These are phyloP conservation scores for Martes martes DNA, from an alignment of 2,113 vertebrate genomes.

Conservation along the genomic window DNA sequence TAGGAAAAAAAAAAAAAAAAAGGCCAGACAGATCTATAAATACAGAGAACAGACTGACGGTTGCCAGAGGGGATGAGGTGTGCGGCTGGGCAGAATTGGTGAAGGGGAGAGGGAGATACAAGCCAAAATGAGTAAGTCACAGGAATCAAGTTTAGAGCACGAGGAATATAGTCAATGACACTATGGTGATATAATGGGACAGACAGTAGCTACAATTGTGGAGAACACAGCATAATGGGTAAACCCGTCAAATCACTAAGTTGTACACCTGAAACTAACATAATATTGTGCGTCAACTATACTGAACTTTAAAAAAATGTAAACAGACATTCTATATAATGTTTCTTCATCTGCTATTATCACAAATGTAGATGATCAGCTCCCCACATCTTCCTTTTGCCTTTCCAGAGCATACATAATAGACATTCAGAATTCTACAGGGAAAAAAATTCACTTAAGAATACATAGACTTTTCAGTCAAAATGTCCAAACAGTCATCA, in stretches of 20 bases:
- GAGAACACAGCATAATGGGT: not conserved
- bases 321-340: not conserved
- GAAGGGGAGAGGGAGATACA: not conserved
- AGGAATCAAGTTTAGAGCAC: not conserved
- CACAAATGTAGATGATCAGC: not conserved
- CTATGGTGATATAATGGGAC: not conserved
- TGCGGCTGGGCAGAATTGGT: not conserved
- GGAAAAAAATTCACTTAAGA: not conserved
- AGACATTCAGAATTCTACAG: not conserved
- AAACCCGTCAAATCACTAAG: not conserved
- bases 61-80: not conserved
- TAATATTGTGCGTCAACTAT: not conserved
- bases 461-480: not conserved
- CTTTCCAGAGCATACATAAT: not conserved
- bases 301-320: not conserved
- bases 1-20: not conserved
- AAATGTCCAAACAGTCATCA: not conserved
- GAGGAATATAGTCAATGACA: not conserved
- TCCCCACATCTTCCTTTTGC: not conserved
- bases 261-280: not conserved
- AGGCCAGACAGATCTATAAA: not conserved
- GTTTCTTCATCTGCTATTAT: not conserved
- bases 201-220: not conserved
- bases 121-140: not conserved
- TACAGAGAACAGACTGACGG: not conserved